Evolutionary conservation across 2,888 invertebrate species (phyloP), one percentile per base, ranked within the genome.

Genomic region (Agapostemon virescens): DNA sequence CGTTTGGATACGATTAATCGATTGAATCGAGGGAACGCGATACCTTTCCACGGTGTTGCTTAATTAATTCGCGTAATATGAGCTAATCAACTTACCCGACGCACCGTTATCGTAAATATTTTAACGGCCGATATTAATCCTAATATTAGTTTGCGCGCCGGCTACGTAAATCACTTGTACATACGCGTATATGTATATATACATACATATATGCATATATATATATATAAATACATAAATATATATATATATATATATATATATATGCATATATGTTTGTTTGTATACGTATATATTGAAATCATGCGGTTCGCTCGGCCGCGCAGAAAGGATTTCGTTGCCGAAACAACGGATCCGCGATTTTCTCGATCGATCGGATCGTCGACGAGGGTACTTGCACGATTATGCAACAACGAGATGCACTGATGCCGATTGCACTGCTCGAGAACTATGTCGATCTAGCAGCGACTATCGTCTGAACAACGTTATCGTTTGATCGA

Each of bases 41-140:
- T 80, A 77, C 49, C 64, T 71, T 72, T 78, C 70, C 40, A 40
- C 55, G 63, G 64, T 17, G 75, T 63, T 77, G 63, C 74, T 83
- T 76, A 77, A 86, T 86, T 86, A 81, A 82, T 81, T 85, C 77
- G 61, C 77, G 78, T 80, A 79, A 85, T 79, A 82, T 58, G 69
- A 76, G 72, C 80, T 84, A 81, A 85, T 85, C 86, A 68, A 81
- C 68, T 77, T 49, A 64, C 52, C 70, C 75, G 61, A 33, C 68
- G 52, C 63, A 63, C 55, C 49, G 55, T 33, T 63, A 49, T 36
- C 72, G 75, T 84, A 80, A 87, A 87, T 87, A 85, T 85, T 87
- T 87, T 80, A 81, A 82, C 78, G 77, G 26, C 36, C 71, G 73
- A 83, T 78, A 82, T 82, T 81, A 85, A 80, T 85, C 81, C 82